Evolutionary conservation across 1,140 invertebrate genomes (phyloP).

Genomic region (Plectrocnemia conspersa): DNA sequence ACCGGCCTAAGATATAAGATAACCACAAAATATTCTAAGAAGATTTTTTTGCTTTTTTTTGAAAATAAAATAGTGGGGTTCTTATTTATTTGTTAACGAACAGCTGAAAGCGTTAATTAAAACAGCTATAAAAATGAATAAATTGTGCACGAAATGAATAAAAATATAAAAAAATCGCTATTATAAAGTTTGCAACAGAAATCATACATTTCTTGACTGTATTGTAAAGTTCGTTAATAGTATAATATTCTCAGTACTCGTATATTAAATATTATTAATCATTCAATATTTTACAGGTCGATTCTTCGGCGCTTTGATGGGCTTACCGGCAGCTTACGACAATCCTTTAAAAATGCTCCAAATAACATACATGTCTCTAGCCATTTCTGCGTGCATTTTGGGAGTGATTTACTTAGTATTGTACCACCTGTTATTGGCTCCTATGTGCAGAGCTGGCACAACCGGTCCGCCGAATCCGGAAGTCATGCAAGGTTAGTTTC

Average conservation of each 20-base stretch:
- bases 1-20: too few species aligned
- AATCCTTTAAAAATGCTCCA: constrained; percentile 39
- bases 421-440: constrained; percentile 67
- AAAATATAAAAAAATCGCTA: too few species aligned
- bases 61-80: too few species aligned
- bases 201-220: too few species aligned
- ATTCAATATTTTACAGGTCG: constrained; percentile 49
- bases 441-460: constrained; percentile 60
- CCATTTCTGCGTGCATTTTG: constrained; percentile 57
- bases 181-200: too few species aligned
- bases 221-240: too few species aligned
- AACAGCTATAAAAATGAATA: too few species aligned
- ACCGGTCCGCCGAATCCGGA: constrained; percentile 50
- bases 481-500: constrained; percentile 43
- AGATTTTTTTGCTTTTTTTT: too few species aligned
- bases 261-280: constrained; percentile 2
- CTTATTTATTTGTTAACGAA: too few species aligned
- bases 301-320: constrained; percentile 60
- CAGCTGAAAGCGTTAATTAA: too few species aligned
- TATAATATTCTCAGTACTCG: neutral
- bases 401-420: constrained; percentile 62
- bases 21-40: too few species aligned
- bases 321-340: constrained; percentile 50
- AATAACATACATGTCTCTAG: constrained; percentile 55
- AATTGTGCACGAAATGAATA: too few species aligned